A percentile compares a stretch with the other conserved stretches of the same genome.
Conservation (phyloP, 1,140 invertebrate genomes). For the Drosophila lacteicornis region DNA sequence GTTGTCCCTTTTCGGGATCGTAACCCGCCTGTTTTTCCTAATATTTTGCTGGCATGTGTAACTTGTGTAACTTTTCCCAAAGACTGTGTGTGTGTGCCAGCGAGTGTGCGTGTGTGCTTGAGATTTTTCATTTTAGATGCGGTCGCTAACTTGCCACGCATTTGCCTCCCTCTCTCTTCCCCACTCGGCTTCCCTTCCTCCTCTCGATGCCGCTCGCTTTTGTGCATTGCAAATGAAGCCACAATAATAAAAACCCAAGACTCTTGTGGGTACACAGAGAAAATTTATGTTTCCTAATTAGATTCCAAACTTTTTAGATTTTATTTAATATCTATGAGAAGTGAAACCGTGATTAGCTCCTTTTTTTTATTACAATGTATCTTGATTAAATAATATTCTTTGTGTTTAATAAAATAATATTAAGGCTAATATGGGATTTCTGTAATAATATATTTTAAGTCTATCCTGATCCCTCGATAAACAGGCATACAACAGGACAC, state of each 20-base stretch:
- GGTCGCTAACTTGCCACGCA: conserved; percentile 57
- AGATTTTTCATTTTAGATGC: conserved; percentile 82
- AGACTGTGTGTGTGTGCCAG: conserved; percentile 16
- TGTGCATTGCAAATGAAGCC: conserved; percentile 78
- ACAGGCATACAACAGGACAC: not conserved
- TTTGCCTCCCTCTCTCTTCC: conserved; percentile 2
- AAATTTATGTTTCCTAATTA: not conserved
- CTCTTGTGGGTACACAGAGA: conserved; percentile 22
- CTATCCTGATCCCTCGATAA: no score
- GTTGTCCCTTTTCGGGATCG: conserved; percentile 51
- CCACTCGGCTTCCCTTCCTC: not conserved
- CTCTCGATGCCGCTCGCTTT: conserved; percentile 29
- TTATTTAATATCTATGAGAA: not conserved
- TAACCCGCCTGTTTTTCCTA: conserved; percentile 28
- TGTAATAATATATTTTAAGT: not conserved
- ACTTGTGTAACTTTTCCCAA: conserved; percentile 11
- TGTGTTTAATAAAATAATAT: not conserved
- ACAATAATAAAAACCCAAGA: conserved; percentile 74
- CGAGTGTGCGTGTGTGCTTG: conserved; percentile 36
- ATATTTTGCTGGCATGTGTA: conserved; percentile 46
- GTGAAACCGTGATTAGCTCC: no score
- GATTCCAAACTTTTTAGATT: not conserved
- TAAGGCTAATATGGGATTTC: not conserved
- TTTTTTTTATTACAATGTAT: not conserved
- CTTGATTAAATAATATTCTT: no score